A percentile compares a stretch with the other conserved stretches of the same genome.
Conservation (phyloP, 1,140 invertebrate genomes). For the Diabrotica virgifera region DNA sequence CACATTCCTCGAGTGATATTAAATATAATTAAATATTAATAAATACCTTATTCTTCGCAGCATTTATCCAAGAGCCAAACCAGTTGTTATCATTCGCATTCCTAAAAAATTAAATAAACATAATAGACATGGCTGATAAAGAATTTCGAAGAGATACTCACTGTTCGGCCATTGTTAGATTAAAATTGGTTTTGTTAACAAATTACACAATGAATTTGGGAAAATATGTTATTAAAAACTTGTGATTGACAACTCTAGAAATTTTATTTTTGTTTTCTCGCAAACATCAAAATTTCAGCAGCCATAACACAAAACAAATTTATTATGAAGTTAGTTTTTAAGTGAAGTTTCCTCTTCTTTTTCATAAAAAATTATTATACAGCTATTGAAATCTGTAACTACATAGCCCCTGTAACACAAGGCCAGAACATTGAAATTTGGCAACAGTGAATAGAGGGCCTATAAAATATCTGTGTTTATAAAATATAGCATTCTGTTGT, state of each 20-base stretch:
- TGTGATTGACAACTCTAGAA: slow-evolving; percentile 8
- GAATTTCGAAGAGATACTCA: not conserved
- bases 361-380: too few relatives aligned
- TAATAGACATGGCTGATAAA: not conserved
- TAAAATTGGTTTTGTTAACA: not conserved
- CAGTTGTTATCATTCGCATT: slow-evolving; percentile 33
- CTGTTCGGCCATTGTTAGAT: slow-evolving; percentile 15
- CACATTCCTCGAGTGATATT: too few relatives aligned
- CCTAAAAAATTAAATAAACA: slow-evolving; percentile 12
- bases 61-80: slow-evolving; percentile 46
- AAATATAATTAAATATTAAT: not conserved
- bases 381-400: too few relatives aligned
- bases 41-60: slow-evolving; percentile 46
- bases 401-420: too few relatives aligned
- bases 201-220: slow-evolving; percentile 20
- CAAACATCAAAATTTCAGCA: slow-evolving; percentile 4
- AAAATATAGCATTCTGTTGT: too few relatives aligned
- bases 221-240: slow-evolving; percentile 5
- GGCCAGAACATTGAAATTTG: too few relatives aligned
- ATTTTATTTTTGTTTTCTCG: slow-evolving; percentile 17
- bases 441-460: too few relatives aligned
- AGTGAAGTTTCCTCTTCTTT: too few relatives aligned
- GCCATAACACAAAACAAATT: slow-evolving; percentile 12
- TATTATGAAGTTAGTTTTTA: not conserved
- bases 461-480: too few relatives aligned